Evolutionary conservation across 2,113 vertebrate species (phyloP).

Genomic region (Paralichthys olivaceus): DNA sequence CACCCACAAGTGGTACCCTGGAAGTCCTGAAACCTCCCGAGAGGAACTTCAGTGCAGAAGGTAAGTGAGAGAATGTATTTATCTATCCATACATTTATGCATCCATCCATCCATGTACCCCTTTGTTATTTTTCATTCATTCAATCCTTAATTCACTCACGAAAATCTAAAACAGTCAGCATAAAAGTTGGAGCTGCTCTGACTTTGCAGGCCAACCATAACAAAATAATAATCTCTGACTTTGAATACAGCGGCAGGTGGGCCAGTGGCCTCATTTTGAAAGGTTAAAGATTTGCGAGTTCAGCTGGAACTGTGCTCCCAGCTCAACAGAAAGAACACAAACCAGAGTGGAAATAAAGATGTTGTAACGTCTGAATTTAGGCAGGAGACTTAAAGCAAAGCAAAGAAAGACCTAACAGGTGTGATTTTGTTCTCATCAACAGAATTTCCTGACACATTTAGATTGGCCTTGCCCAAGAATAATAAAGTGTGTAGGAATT

Average conservation of each 20-base stretch:
- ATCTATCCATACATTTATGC: neutral
- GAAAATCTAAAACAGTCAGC: constrained; percentile 13
- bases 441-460: constrained; percentile 70
- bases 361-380: constrained; percentile 64
- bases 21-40: constrained; percentile 84
- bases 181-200: constrained; percentile 17
- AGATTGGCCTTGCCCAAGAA: constrained; percentile 70
- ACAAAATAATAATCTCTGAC: constrained; percentile 37
- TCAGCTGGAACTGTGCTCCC: constrained; percentile 56
- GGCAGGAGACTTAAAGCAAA: constrained; percentile 48
- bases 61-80: constrained; percentile 76
- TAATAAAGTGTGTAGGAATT: constrained; percentile 75
- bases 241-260: constrained; percentile 56
- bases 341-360: constrained; percentile 76
- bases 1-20: constrained; percentile 79
- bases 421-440: constrained; percentile 68
- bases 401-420: constrained; percentile 49
- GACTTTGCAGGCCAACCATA: constrained; percentile 53
- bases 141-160: constrained; percentile 3
- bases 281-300: constrained; percentile 68
- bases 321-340: constrained; percentile 55
- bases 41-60: constrained; percentile 90
- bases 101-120: neutral
- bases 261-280: constrained; percentile 50
- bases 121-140: constrained; percentile 14